Conservation (phyloP, 2,888 invertebrate species). For the Callosobruchus maculatus region DNA sequence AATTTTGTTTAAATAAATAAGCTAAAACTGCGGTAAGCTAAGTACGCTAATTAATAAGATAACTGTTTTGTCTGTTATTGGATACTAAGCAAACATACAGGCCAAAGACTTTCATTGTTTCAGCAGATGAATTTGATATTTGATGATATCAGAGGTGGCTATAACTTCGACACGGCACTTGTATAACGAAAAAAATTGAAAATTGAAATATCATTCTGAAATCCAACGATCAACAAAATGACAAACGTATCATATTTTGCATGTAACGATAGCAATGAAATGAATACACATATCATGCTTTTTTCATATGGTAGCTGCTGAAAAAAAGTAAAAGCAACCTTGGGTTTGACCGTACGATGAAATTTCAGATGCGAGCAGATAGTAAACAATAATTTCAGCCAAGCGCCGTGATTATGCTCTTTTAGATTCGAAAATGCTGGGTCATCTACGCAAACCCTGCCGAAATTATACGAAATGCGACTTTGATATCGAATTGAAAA, state of each 20-base stretch:
- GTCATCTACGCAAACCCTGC: background rate
- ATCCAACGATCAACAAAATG: background rate
- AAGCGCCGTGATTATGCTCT: background rate
- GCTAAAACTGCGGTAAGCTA: no score
- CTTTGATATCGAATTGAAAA: no score
- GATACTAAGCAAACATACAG: no score
- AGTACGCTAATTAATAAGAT: no score
- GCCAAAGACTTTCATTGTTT: no score
- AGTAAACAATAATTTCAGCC: background rate
- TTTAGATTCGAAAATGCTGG: background rate
- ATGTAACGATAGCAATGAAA: background rate
- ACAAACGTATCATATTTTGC: background rate
- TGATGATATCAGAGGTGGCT: no score
- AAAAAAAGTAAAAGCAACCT: background rate
- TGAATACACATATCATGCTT: background rate
- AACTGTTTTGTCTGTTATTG: no score
- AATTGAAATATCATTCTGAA: background rate
- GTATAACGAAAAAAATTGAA: background rate
- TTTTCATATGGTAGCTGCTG: background rate
- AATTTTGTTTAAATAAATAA: no score
- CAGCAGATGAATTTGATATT: no score
- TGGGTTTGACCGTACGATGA: background rate
- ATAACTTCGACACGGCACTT: no score
- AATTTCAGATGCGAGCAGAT: background rate
- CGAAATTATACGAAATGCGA: background rate